These are phyloP conservation scores for Bombus pyrosoma DNA, from an alignment of 1,140 invertebrate species.

Conservation along the genomic window DNA sequence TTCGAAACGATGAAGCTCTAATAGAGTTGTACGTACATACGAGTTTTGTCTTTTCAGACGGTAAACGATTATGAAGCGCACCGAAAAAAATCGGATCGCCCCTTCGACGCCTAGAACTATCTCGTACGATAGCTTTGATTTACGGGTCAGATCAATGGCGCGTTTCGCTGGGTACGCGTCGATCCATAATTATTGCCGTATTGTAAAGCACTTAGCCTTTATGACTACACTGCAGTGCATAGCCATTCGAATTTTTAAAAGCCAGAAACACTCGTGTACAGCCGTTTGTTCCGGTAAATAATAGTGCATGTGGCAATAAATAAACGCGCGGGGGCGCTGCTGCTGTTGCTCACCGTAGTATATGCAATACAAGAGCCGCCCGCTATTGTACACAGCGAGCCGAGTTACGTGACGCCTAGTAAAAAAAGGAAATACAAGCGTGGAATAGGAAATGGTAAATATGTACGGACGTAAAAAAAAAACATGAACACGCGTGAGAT, in stretches of 20 bases:
- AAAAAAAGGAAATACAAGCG: slow-evolving; percentile 23
- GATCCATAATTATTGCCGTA: slow-evolving; percentile 50
- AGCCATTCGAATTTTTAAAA: slow-evolving; percentile 55
- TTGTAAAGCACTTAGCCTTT: slow-evolving; percentile 56
- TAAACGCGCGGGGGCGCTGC: slow-evolving; percentile 1
- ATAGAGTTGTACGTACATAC: background rate
- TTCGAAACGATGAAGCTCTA: background rate
- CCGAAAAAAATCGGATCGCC: background rate
- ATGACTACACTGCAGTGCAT: slow-evolving; percentile 49
- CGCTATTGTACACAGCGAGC: slow-evolving; percentile 28
- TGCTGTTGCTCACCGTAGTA: slow-evolving; percentile 11
- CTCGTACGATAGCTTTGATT: slow-evolving; percentile 17
- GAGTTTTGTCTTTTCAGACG: background rate
- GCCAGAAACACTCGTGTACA: slow-evolving; percentile 50
- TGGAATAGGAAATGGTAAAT: slow-evolving; percentile 35
- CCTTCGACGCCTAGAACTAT: slow-evolving; percentile 13
- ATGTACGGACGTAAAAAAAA: background rate
- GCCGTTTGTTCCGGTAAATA: slow-evolving; percentile 54
- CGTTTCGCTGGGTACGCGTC: background rate
- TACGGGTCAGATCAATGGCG: slow-evolving; percentile 28
- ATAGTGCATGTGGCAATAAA: slow-evolving; percentile 45
- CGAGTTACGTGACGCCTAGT: slow-evolving; percentile 9
- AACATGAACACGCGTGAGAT: background rate
- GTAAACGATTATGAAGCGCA: background rate
- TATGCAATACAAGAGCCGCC: slow-evolving; percentile 30